Evolutionary conservation across 2,888 invertebrate genomes (phyloP), one percentile per base, ranked within the genome.

Genomic region (Drosophila barbarae): DNA sequence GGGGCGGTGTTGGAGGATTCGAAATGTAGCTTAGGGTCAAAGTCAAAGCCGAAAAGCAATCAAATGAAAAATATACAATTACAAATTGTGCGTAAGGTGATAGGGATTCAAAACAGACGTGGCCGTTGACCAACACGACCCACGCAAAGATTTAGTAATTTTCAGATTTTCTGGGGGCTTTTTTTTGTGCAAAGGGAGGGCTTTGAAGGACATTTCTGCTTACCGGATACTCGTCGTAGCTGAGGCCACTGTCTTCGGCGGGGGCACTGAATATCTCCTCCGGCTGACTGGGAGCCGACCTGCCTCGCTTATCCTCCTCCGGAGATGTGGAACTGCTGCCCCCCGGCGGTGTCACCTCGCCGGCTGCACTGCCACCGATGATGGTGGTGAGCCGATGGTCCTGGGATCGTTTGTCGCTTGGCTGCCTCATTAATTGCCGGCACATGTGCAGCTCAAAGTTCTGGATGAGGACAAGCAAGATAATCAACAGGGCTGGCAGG

Each of bases 151-250:
- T 57, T 36, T 30, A 47, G 30, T 59, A 15, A 30, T 54, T 47
- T 54, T 54, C 35, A 15, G 46, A 32, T 47, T 46, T 39, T 36
- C 12, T 10, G 23, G 18, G 18, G 18, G 34, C 42, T n/a, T 26
- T n/a, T 42, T 26, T 21, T 2, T 6, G 6, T 26, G 44, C 12
- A n/a, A 5, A 23, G 7, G 18, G 10, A n/a, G 5, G 26, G 26
- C 3, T 5, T 26, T 26, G 5, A 15, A 30, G 44, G 30, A 46
- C 5, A 46, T 10, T 8, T 49, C 35, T 10, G 21, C 87, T 76
- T 78, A 89, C 89, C 76, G 89, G 89, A 77, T 89, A 89, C 72
- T 88, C 89, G 69, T 89, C 89, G 58, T 88, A 89, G 73, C 84
- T 85, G 53, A 80, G 81, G 58, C 87, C 84, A 42, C 76, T 63